Evolutionary conservation across 1,140 invertebrate species (phyloP).

Genomic region (Drosophila sucinea): DNA sequence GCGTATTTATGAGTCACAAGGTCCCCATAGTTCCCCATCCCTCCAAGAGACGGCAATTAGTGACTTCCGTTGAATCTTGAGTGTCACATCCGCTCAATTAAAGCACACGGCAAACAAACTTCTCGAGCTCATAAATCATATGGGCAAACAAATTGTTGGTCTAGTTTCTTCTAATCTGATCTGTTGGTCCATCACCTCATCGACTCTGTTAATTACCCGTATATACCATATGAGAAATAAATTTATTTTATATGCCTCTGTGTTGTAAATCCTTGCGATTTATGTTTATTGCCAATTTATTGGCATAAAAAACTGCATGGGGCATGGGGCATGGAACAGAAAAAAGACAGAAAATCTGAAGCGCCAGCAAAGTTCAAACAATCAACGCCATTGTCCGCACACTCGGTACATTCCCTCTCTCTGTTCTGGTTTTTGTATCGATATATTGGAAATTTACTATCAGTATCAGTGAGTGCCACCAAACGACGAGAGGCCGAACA

Average conservation of each 20-base stretch:
- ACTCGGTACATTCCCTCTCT: neutral
- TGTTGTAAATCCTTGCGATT: constrained; percentile 63
- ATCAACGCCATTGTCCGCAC: constrained; percentile 69
- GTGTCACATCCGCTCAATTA: constrained; percentile 61
- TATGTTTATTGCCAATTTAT: constrained; percentile 77
- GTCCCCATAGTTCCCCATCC: neutral
- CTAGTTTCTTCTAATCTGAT: constrained; percentile 22
- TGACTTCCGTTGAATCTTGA: constrained; percentile 67
- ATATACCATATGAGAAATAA: constrained; percentile 32
- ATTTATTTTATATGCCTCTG: constrained; percentile 62
- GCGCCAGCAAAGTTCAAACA: constrained; percentile 72
- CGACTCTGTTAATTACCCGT: constrained; percentile 60
- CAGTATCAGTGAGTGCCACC: constrained; percentile 43
- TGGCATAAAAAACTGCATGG: constrained; percentile 34
- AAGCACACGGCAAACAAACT: constrained; percentile 24
- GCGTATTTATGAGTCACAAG: constrained; percentile 65
- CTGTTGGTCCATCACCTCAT: constrained; percentile 25
- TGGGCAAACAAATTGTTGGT: constrained; percentile 30
- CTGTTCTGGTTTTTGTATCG: constrained; percentile 46
- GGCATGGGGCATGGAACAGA: constrained; percentile 17
- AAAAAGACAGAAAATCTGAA: constrained; percentile 39
- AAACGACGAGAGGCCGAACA: constrained; percentile 15
- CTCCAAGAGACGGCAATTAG: constrained; percentile 57
- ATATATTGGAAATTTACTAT: constrained; percentile 77
- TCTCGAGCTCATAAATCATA: constrained; percentile 7